Evolutionary conservation across 2,888 invertebrate species (phyloP), one percentile per base, ranked within the genome.

Genomic region (Alsophila aescularia): DNA sequence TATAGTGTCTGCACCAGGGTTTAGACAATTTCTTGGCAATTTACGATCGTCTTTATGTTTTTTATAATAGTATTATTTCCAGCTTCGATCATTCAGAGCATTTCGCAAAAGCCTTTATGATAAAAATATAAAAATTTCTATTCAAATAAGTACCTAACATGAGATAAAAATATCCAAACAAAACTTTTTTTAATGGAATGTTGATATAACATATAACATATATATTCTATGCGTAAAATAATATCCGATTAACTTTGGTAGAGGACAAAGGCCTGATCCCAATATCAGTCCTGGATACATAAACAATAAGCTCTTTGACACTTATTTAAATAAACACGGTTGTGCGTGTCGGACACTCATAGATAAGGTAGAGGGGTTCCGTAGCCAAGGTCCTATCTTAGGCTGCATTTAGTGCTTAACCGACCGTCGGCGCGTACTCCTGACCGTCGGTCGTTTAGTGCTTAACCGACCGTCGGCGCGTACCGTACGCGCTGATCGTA

Each of bases 241-340:
- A 50, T 45, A 60, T 51, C 34, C 29, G 47, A 57, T 58, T 44
- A 66, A 52, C 62, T 66, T 66, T 61, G 65, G 65, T 63, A 61
- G 42, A 24, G 32, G 6, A 34, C 24, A 40, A 41, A 41, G 36
- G 37, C 43, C 18, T 13, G 34, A 42, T 40, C 43, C 43, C 34
- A 34, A 43, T 18, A 24, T 34, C 15, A 15, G 8, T 15, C 9
- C 15, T 13, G n/a, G 9, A 4, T 27, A n/a, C n/a, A n/a, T n/a
- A n/a, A n/a, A n/a, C n/a, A n/a, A n/a, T n/a, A n/a, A n/a, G n/a
- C n/a, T n/a, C n/a, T n/a, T n/a, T n/a, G n/a, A n/a, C n/a, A n/a
- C n/a, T n/a, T n/a, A n/a, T n/a, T n/a, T n/a, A n/a, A n/a, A n/a
- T n/a, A n/a, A n/a, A n/a, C n/a, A n/a, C n/a, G n/a, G n/a, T n/a